Base-by-base conservation (phyloP, 1,140 invertebrate species). In the Nebria ingens region DNA sequence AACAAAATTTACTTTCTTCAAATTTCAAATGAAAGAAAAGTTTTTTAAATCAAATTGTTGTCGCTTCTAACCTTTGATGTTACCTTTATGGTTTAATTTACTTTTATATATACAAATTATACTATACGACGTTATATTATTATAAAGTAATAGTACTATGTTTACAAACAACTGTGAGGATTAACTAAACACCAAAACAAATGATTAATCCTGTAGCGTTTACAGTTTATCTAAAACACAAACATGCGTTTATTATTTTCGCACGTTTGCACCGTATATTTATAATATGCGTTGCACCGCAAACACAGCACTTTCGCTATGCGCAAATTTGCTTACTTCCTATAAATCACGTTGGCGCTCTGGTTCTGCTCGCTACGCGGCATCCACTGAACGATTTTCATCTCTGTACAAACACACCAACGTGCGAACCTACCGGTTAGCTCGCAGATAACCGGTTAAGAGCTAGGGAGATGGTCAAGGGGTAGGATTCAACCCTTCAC, bases 261-360 rank as follows among this genome's bases (percentile, higher is more conserved):
- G 25, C 25, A 34, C 6, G 40, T 45, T 45, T 45, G 15, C 40
- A 6, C 40, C n/a, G 40, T 12, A 34, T n/a, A 34, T 34, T 12
- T 12, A 45, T 12, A 9, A 45, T 17, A 45, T 45, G 25, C n/a
- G n/a, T 34, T 34, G 25, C 25, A 34, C n/a, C 25, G 25, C n/a
- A n/a, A n/a, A n/a, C 25, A 29, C 25, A 6, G 15, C 40, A 45
- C 40, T 45, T 45, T 45, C 40, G 17, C 40, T 45, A 17, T 45
- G 40, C 25, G 25, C 25, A 11, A 45, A 45, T 45, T 45, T 45
- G 40, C 40, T 45, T 45, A 45, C 40, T 45, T 45, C n/a, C 9
- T 45, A 45, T 45, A 45, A 45, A 45, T 45, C 40, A 45, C 40
- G 15, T 9, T 12, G 40, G 9, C 9, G 15, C 15, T n/a, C n/a